Conservation (phyloP, 2,888 invertebrate species). For the Lobophora halterata region DNA sequence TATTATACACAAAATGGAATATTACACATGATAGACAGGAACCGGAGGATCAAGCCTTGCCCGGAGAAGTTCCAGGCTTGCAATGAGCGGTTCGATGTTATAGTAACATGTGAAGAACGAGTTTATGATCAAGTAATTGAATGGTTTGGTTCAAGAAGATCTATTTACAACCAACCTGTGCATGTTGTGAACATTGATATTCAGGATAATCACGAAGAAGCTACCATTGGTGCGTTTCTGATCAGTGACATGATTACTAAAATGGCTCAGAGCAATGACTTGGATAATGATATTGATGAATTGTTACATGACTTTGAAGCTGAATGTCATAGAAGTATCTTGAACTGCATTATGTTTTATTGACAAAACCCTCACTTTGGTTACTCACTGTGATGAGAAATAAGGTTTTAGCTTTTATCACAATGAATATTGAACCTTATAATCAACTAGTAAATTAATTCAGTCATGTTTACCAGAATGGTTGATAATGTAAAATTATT, state of each 20-base stretch:
- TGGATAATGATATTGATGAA: constrained; percentile 99
- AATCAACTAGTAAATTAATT: too few relatives aligned
- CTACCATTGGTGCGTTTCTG: constrained; percentile 98
- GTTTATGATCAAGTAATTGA: constrained; percentile 99
- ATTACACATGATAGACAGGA: constrained; percentile 98
- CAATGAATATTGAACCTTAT: too few relatives aligned
- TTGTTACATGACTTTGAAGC: constrained; percentile 96
- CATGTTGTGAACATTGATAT: constrained; percentile 99
- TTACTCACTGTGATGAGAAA: too few relatives aligned
- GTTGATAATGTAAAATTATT: too few relatives aligned
- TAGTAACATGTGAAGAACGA: constrained; percentile 98
- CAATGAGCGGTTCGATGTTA: constrained; percentile 94
- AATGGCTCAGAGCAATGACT: constrained; percentile 93
- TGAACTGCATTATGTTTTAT: constrained; percentile 97
- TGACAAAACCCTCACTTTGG: constrained; percentile 78
- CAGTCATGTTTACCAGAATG: too few relatives aligned
- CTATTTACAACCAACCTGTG: constrained; percentile 91
- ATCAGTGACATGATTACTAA: constrained; percentile 97
- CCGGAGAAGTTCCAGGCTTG: constrained; percentile 97
- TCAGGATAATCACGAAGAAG: constrained; percentile 99
- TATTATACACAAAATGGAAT: constrained; percentile 99
- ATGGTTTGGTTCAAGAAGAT: constrained; percentile 91
- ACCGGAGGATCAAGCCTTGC: constrained; percentile 94
- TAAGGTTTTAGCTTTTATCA: too few relatives aligned
- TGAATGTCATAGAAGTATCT: constrained; percentile 90